These are phyloP conservation scores for Clarias gariepinus DNA, from an alignment of 2,113 vertebrate genomes.

Conservation along the genomic window DNA sequence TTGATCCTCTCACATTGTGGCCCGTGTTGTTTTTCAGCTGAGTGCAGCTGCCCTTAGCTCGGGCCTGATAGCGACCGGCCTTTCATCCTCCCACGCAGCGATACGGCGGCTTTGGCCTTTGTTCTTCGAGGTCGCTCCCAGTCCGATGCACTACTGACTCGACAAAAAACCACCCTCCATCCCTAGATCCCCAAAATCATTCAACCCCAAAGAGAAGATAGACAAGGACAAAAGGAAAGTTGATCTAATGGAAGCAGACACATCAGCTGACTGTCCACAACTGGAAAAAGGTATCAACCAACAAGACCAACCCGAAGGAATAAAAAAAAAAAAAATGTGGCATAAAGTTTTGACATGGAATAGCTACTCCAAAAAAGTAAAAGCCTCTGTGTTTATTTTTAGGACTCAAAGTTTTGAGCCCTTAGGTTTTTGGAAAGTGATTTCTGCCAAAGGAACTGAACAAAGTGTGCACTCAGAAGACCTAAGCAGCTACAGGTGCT, in stretches of 20 bases:
- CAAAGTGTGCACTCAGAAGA: too few species aligned
- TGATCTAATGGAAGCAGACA: conserved; percentile 24
- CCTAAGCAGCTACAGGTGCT: too few species aligned
- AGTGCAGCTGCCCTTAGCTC: conserved; percentile 54
- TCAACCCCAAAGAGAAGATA: conserved; percentile 1
- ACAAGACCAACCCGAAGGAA: neutral
- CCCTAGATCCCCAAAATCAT: conserved; percentile 21
- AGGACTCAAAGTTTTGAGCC: too few species aligned
- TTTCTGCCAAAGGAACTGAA: conserved; percentile 24
- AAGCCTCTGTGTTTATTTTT: too few species aligned
- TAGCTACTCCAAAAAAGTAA: too few species aligned
- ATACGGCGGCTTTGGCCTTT: conserved; percentile 54
- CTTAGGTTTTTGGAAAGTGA: too few species aligned
- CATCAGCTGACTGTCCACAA: conserved; percentile 19
- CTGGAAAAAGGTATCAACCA: neutral
- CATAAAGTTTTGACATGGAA: too few species aligned
- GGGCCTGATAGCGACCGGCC: conserved; percentile 51
- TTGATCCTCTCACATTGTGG: conserved; percentile 42
- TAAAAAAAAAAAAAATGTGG: too few species aligned
- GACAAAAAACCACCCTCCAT: neutral
- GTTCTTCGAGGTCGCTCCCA: conserved; percentile 52
- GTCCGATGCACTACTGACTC: conserved; percentile 40
- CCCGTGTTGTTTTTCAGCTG: conserved; percentile 45
- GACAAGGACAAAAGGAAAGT: conserved; percentile 21
- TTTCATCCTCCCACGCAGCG: conserved; percentile 58